A percentile compares a stretch with the other conserved stretches of the same genome.
These are phyloP conservation scores for Actinia equina DNA, from an alignment of 64 coral and sea anemone genomes.

Conservation along the genomic window DNA sequence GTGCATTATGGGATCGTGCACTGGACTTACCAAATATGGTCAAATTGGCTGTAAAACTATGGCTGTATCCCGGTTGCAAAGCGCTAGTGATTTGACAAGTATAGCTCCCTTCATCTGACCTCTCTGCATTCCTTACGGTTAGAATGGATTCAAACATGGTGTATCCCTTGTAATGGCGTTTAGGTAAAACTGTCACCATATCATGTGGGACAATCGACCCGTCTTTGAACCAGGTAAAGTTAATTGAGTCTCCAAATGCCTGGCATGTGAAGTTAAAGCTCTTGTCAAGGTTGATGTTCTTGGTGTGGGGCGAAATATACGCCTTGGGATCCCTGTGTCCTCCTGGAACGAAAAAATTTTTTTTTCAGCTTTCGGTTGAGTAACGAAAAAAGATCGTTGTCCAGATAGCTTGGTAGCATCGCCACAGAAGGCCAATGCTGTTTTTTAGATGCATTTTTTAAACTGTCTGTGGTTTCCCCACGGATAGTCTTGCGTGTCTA, in stretches of 20 bases:
- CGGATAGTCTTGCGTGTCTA: neutral
- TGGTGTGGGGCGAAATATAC: constrained; percentile 53
- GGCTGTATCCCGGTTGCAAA: constrained; percentile 36
- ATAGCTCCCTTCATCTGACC: constrained; percentile 43
- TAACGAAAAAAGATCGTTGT: too few relatives aligned
- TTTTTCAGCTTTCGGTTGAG: too few relatives aligned
- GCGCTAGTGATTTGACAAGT: constrained; percentile 48
- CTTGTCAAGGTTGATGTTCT: constrained; percentile 20
- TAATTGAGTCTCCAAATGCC: constrained; percentile 42
- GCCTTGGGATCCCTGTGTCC: constrained; percentile 43
- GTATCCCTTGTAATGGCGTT: neutral
- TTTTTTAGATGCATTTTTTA: too few relatives aligned
- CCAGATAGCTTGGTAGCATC: too few relatives aligned
- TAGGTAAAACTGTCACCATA: constrained; percentile 9
- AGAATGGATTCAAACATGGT: constrained; percentile 52
- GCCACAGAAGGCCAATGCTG: too few relatives aligned
- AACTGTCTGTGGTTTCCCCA: neutral
- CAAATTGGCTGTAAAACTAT: constrained; percentile 34
- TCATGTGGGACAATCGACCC: constrained; percentile 13
- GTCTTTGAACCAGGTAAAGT: constrained; percentile 65
- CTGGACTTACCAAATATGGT: constrained; percentile 41
- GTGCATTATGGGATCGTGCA: neutral
- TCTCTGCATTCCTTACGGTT: constrained; percentile 38
- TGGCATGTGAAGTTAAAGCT: constrained; percentile 61
- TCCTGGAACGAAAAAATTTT: constrained; percentile 5